These are phyloP conservation scores for Tineola bisselliella DNA, from an alignment of 2,888 invertebrate species.

Conservation along the genomic window DNA sequence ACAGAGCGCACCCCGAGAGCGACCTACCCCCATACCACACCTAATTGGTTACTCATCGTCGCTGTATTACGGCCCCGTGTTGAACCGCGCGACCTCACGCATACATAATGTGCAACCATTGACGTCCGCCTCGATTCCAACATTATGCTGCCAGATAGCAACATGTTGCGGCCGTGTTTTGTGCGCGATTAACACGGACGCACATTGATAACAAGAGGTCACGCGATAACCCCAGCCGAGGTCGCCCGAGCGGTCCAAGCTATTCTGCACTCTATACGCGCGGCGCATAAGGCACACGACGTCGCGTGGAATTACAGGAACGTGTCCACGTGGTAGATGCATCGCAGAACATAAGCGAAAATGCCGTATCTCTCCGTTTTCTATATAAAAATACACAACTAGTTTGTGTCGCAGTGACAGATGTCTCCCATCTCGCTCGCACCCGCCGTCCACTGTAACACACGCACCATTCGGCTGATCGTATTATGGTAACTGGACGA, in stretches of 20 bases:
- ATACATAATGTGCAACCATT: neutral
- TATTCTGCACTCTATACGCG: neutral
- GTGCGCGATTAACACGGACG: neutral
- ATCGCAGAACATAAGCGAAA: too few relatives aligned
- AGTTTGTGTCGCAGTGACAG: neutral
- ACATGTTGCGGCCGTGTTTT: too few relatives aligned
- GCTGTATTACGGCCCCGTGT: too few relatives aligned
- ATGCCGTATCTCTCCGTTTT: neutral
- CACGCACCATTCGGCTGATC: neutral
- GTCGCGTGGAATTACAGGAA: neutral
- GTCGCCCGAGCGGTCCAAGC: neutral
- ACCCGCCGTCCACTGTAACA: neutral
- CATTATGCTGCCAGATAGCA: too few relatives aligned
- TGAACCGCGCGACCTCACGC: neutral
- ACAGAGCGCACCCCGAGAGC: neutral
- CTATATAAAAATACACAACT: neutral
- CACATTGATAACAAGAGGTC: neutral
- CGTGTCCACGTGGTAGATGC: too few relatives aligned
- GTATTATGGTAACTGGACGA: too few relatives aligned
- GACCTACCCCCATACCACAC: constrained; percentile 11
- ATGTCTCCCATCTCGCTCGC: neutral
- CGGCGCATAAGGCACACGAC: neutral
- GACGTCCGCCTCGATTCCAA: too few relatives aligned
- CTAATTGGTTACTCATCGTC: neutral
- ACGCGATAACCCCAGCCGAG: neutral